Evolutionary conservation across 2,113 vertebrate genomes (phyloP).

Genomic region (Tiliqua scincoides): DNA sequence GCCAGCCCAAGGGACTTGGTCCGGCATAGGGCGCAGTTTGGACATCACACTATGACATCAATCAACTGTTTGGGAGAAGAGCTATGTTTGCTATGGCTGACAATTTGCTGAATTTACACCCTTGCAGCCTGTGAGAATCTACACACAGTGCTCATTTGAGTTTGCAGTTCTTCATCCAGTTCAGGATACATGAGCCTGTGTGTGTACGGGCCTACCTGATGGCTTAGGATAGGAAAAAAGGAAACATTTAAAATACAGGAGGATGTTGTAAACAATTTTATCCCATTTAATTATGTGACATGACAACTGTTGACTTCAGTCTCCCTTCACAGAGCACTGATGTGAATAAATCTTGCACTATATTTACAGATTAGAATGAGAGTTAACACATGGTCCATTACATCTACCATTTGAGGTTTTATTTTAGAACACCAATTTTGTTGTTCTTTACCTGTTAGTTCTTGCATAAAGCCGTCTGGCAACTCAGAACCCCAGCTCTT

Average conservation of each 20-base stretch:
- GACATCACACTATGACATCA: too few species aligned
- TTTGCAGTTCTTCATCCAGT: neutral
- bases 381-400: neutral
- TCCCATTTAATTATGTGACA: neutral
- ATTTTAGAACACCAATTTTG: neutral
- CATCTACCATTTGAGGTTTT: neutral
- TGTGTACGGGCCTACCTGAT: neutral
- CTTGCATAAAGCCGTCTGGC: neutral
- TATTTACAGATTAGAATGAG: neutral
- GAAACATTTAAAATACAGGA: neutral
- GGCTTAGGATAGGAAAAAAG: conserved; percentile 1
- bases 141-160: neutral
- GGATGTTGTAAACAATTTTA: neutral
- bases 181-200: too few species aligned
- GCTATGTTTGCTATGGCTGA: neutral
- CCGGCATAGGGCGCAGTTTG: too few species aligned
- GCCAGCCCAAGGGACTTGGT: too few species aligned
- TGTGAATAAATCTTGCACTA: neutral
- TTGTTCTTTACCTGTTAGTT: neutral
- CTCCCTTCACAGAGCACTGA: fast-evolving
- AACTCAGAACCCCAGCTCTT: too few species aligned
- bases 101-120: neutral
- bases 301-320: fast-evolving
- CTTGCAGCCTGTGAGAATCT: neutral
- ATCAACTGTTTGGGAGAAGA: neutral